Conservation (phyloP, 2,113 vertebrate genomes). For the Miniopterus natalensis region DNA sequence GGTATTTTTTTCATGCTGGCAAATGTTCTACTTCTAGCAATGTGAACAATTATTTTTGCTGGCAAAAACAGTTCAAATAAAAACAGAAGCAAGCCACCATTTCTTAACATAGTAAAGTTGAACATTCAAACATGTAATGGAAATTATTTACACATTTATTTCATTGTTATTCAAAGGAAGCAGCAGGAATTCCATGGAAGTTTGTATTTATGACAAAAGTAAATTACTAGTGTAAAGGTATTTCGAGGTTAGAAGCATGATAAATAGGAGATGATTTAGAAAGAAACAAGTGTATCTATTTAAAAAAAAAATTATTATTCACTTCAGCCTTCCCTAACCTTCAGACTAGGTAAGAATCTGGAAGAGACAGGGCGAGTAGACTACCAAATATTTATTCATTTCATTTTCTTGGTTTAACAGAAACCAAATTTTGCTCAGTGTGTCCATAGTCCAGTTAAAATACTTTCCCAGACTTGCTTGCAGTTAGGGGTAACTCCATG, state of each 20-base stretch:
- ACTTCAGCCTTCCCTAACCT: not conserved
- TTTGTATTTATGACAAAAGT: slow-evolving; percentile 61
- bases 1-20: slow-evolving; percentile 43
- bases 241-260: slow-evolving; percentile 47
- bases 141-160: slow-evolving; percentile 68
- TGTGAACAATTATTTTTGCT: slow-evolving; percentile 75
- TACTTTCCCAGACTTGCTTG: slow-evolving; percentile 18
- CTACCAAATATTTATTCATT: slow-evolving; percentile 4
- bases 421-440: not conserved
- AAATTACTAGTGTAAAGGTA: not conserved
- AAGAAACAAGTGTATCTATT: slow-evolving; percentile 38
- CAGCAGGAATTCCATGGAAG: slow-evolving; percentile 60
- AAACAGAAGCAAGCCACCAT: slow-evolving; percentile 68
- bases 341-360: slow-evolving; percentile 10
- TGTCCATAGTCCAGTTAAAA: not conserved
- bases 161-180: slow-evolving; percentile 63
- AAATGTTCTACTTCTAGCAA: slow-evolving; percentile 53
- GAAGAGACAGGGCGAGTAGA: not conserved
- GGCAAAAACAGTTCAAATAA: slow-evolving; percentile 70
- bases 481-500: not conserved
- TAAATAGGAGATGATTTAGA: slow-evolving; percentile 6
- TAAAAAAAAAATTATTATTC: not conserved
- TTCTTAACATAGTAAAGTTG: slow-evolving; percentile 61
- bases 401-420: slow-evolving; percentile 23
- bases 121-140: slow-evolving; percentile 63